Percentiles rank a stretch among this genome's conserved stretches.
Conservation (phyloP, 1,140 invertebrate species). For the Schlechtendalia chinensis region DNA sequence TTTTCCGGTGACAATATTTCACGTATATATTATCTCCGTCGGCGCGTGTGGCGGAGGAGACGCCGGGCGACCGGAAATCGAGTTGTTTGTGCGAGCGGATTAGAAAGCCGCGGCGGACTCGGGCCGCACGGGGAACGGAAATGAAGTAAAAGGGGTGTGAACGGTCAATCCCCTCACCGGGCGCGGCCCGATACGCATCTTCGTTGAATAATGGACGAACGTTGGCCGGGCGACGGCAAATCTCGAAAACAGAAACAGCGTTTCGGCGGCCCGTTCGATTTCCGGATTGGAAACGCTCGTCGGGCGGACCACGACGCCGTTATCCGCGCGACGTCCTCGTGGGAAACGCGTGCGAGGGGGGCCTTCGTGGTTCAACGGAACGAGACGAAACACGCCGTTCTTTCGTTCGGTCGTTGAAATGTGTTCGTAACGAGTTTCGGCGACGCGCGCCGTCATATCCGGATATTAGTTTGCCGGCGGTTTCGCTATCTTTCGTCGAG, state of each 20-base stretch:
- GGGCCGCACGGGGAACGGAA: constrained; percentile 36
- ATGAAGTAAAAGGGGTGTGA: constrained; percentile 45
- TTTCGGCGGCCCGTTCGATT: constrained; percentile 13
- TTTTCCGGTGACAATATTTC: constrained; percentile 39
- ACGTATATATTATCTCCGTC: background rate
- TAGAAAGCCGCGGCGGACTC: constrained; percentile 9
- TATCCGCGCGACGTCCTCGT: background rate
- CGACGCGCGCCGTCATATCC: too few relatives aligned
- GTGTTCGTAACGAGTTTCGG: too few relatives aligned
- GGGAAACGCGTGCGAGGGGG: background rate
- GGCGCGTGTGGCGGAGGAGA: background rate
- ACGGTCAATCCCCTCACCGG: constrained; percentile 28
- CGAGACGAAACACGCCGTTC: too few relatives aligned
- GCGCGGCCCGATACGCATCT: constrained; percentile 22
- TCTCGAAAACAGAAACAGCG: background rate
- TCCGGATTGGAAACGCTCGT: constrained; percentile 31
- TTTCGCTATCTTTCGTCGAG: too few relatives aligned
- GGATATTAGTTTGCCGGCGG: too few relatives aligned
- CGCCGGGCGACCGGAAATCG: constrained; percentile 46
- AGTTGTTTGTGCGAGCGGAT: constrained; percentile 46
- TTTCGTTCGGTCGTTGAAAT: too few relatives aligned
- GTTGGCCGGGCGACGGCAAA: background rate
- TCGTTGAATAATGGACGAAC: constrained; percentile 43
- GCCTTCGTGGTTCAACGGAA: too few relatives aligned
- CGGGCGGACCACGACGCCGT: background rate